Conservation (phyloP, 2,797 vertebrate species). For the Cyprinella venusta region DNA sequence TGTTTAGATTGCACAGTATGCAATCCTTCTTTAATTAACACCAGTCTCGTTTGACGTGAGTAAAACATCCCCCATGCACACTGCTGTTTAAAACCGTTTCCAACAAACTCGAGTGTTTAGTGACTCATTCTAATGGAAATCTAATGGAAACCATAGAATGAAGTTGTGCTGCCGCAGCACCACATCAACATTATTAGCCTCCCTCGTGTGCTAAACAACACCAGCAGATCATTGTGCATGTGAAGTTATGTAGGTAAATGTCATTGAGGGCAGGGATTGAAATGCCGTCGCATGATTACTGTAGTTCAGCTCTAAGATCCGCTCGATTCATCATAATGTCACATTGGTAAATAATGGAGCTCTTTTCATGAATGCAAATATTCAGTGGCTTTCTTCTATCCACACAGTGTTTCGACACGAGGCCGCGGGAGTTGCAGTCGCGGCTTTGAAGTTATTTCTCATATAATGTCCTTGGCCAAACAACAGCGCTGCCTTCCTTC, state of each 20-base stretch:
- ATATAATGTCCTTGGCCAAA: conserved; percentile 54
- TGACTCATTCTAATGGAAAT: conserved; percentile 39
- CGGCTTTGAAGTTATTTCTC: conserved; percentile 55
- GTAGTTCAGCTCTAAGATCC: conserved; percentile 27
- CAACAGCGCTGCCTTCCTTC: conserved; percentile 45
- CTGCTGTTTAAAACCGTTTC: not conserved
- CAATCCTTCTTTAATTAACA: not conserved
- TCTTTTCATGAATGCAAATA: conserved; percentile 48
- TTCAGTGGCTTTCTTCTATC: conserved; percentile 42
- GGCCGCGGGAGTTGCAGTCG: conserved; percentile 19
- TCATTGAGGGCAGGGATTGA: conserved; percentile 4
- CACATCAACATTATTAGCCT: conserved; percentile 37
- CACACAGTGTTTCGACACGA: conserved; percentile 16
- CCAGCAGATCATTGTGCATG: conserved; percentile 8
- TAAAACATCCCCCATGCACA: not conserved
- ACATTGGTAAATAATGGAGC: conserved; percentile 18
- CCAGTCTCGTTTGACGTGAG: not conserved
- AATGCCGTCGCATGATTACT: conserved; percentile 30
- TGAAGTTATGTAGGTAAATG: conserved; percentile 28
- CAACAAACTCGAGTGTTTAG: not conserved
- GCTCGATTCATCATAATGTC: conserved; percentile 29
- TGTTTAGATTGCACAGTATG: conserved; percentile 7
- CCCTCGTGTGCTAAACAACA: conserved; percentile 1
- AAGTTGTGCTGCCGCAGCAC: conserved; percentile 12
- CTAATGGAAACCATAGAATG: conserved; percentile 29